phyloP scores from a whole-genome alignment of 1,140 invertebrate species.

The Andrena cerasifolii region DNA sequence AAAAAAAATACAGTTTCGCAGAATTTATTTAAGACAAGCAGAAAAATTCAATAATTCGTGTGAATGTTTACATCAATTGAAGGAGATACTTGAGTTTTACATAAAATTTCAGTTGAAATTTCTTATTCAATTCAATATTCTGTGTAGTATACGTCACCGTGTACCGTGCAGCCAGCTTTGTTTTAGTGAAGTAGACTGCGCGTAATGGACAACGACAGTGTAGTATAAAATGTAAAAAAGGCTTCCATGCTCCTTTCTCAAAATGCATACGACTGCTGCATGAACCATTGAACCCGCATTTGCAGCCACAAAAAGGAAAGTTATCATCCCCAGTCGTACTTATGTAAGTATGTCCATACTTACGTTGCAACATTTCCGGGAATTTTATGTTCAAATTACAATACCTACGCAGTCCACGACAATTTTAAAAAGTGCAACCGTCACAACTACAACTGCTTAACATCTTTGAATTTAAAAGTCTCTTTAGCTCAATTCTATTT shows the following conservation, averaged over 20 bases:
- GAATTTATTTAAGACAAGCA: too few species aligned
- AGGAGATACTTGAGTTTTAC: background rate
- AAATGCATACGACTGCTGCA: constrained; percentile 17
- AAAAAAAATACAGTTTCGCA: too few species aligned
- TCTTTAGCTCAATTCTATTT: too few species aligned
- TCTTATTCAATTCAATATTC: background rate
- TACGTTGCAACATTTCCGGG: background rate
- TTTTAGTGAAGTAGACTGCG: background rate
- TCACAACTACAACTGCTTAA: background rate
- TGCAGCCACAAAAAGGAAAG: background rate
- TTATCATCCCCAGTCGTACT: background rate
- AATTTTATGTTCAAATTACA: background rate
- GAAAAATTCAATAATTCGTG: too few species aligned
- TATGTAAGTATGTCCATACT: too few species aligned
- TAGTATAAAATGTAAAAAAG: constrained; percentile 4
- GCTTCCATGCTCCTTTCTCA: background rate
- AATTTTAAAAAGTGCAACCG: background rate
- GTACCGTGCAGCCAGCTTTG: background rate
- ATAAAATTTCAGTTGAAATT: background rate
- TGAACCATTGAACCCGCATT: background rate
- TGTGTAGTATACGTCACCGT: background rate
- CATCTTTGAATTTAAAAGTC: too few species aligned
- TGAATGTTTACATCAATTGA: background rate
- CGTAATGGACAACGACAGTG: background rate
- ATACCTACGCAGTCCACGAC: background rate